A percentile compares a stretch with the other conserved stretches of the same genome.
Evolutionary conservation across 2,113 vertebrate species (phyloP).

Genomic region (Phylloscopus whistleri): DNA sequence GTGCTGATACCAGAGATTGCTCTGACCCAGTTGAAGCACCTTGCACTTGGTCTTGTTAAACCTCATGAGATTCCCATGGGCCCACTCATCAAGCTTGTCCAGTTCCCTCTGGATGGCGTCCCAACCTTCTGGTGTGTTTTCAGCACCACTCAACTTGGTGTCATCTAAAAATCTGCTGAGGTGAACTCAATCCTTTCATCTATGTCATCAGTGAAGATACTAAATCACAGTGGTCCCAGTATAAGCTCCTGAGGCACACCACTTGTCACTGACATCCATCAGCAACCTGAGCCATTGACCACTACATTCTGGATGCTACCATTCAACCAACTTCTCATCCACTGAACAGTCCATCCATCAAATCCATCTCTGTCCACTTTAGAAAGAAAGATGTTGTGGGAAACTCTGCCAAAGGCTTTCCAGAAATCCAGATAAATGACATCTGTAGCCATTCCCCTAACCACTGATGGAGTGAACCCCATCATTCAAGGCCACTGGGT

Average conservation of each 20-base stretch:
- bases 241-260: background rate
- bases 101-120: background rate
- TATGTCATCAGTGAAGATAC: background rate
- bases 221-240: background rate
- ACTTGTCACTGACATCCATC: background rate
- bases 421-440: background rate
- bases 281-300: background rate
- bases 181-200: background rate
- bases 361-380: background rate
- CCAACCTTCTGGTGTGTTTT: background rate
- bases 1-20: fast-evolving
- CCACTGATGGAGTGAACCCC: background rate
- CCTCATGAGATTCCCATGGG: background rate
- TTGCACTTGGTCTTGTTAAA: background rate
- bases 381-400: background rate
- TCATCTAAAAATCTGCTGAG: background rate
- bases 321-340: background rate
- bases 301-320: background rate
- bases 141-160: background rate
- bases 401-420: background rate
- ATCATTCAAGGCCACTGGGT: background rate
- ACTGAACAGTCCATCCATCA: background rate
- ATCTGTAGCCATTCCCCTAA: background rate
- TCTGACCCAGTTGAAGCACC: too few species aligned
- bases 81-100: background rate